phyloP scores from a whole-genome alignment of 2,888 invertebrate genomes.

The Drosophila mayaguana region DNA sequence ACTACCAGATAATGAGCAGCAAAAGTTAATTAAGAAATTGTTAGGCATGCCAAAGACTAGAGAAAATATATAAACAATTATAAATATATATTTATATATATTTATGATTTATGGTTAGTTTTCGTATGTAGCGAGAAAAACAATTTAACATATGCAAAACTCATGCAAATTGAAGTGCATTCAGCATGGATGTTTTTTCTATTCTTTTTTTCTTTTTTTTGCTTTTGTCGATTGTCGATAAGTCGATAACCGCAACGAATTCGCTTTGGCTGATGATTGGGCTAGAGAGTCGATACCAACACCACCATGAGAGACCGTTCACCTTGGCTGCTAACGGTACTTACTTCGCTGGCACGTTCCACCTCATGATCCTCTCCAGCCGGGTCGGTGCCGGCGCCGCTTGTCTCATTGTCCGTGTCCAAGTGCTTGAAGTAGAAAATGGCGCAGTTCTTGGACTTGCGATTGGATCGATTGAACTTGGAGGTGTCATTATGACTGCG shows the following conservation, averaged over 20 bases:
- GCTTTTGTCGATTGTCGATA: constrained; percentile 33
- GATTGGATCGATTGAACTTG: constrained; percentile 89
- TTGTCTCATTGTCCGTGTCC: constrained; percentile 92
- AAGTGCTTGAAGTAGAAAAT: constrained; percentile 94
- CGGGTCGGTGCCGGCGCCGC: constrained; percentile 82
- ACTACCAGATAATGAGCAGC: constrained; percentile 48
- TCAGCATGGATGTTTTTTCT: constrained; percentile 20
- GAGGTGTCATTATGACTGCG: constrained; percentile 86
- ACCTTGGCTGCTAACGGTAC: constrained; percentile 64
- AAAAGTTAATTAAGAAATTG: constrained; percentile 67
- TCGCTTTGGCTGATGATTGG: constrained; percentile 2
- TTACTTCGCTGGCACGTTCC: constrained; percentile 82
- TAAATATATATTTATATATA: constrained; percentile 1
- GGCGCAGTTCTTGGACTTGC: constrained; percentile 92
- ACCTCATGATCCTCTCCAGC: constrained; percentile 46
- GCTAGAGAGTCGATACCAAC: not conserved
- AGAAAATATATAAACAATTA: constrained; percentile 21
- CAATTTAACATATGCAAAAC: constrained; percentile 32
- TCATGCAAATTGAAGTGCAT: constrained; percentile 45
- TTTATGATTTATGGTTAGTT: constrained; percentile 22
- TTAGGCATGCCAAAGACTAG: constrained; percentile 62
- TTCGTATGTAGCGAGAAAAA: not conserved
- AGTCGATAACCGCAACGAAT: constrained; percentile 47
- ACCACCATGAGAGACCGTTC: constrained; percentile 10
- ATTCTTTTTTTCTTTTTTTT: not conserved